Percentiles rank a stretch among this genome's conserved stretches.
Conservation (phyloP, 2,888 invertebrate genomes). For the Latheticus oryzae region DNA sequence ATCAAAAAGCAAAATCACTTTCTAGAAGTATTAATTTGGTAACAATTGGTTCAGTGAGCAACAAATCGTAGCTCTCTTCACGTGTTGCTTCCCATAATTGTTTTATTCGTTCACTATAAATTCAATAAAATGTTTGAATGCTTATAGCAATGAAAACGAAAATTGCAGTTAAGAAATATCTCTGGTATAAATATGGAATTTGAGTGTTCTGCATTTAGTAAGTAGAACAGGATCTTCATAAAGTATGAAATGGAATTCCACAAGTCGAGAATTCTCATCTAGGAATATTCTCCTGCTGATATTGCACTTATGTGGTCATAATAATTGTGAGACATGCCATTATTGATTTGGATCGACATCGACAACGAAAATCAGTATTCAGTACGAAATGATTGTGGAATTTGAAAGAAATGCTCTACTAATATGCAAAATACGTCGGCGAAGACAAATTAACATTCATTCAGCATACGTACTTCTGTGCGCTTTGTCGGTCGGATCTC, state of each 20-base stretch:
- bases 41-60: neutral
- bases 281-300: constrained; percentile 41
- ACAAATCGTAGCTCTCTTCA: too few relatives aligned
- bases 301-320: constrained; percentile 42
- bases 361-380: constrained; percentile 9
- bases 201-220: constrained; percentile 32
- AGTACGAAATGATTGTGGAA: neutral
- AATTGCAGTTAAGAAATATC: constrained; percentile 25
- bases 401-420: constrained; percentile 8
- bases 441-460: constrained; percentile 30
- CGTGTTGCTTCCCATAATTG: too few relatives aligned
- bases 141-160: too few relatives aligned
- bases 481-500: constrained; percentile 86
- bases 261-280: constrained; percentile 41
- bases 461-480: constrained; percentile 79
- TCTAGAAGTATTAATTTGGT: constrained; percentile 3
- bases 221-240: constrained; percentile 47
- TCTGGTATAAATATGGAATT: constrained; percentile 31
- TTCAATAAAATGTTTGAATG: constrained; percentile 1
- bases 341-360: constrained; percentile 10
- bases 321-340: constrained; percentile 32
- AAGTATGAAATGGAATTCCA: constrained; percentile 45
- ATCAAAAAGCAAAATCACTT: neutral
- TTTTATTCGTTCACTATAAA: constrained; percentile 6
- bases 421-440: too few relatives aligned